Percentiles rank a stretch among this genome's conserved stretches.
phyloP scores from a whole-genome alignment of 1,140 invertebrate species.

The Delia radicum region DNA sequence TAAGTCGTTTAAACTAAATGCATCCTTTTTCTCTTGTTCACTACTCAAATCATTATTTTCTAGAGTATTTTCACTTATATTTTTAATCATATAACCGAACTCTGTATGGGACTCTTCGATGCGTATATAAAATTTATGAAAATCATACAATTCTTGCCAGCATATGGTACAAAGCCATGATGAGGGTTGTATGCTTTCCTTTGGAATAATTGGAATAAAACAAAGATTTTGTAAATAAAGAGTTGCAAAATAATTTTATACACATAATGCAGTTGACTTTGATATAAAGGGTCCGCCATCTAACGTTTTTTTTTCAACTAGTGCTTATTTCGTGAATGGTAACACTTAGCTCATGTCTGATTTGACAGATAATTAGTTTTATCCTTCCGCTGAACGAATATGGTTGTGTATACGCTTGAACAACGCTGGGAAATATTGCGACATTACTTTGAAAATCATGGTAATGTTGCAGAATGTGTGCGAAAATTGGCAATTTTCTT shows the following conservation, averaged over 20 bases:
- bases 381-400: too few relatives aligned
- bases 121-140: slow-evolving; percentile 3
- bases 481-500: too few relatives aligned
- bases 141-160: slow-evolving; percentile 1
- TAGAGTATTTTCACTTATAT: neutral
- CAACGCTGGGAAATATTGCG: too few relatives aligned
- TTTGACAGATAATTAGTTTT: too few relatives aligned
- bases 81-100: neutral
- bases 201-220: neutral
- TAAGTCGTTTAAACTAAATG: neutral
- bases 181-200: neutral
- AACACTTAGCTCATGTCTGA: too few relatives aligned
- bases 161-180: neutral
- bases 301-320: too few relatives aligned
- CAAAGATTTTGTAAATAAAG: neutral
- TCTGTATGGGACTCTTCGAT: neutral
- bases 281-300: too few relatives aligned
- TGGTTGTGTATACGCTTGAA: too few relatives aligned
- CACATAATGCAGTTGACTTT: neutral
- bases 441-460: too few relatives aligned
- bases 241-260: too few relatives aligned
- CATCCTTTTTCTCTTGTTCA: neutral
- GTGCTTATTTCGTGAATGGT: too few relatives aligned
- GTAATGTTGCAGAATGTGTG: too few relatives aligned
- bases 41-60: neutral